Percentiles rank a stretch among this genome's conserved stretches.
phyloP scores from a whole-genome alignment of 2,797 vertebrate species.

The Garrulus glandarius region DNA sequence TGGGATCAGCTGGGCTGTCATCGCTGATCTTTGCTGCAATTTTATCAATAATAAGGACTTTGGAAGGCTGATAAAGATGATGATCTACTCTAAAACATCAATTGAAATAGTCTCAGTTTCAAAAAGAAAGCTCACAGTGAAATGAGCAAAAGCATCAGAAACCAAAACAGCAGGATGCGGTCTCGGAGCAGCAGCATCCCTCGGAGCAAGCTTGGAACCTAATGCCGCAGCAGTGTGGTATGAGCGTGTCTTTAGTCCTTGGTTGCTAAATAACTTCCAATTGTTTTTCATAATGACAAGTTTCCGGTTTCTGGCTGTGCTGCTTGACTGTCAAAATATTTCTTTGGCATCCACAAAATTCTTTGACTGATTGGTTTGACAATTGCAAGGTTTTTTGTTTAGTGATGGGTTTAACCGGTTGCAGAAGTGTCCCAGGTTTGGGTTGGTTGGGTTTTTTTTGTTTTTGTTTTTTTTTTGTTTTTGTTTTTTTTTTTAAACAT shows the following conservation, averaged over 20 bases:
- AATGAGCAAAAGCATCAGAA: conserved; percentile 66
- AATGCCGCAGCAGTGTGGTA: conserved; percentile 57
- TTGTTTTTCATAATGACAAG: conserved; percentile 35
- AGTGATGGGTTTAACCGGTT: conserved; percentile 75
- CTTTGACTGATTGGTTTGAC: conserved; percentile 72
- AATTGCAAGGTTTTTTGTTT: conserved; percentile 71
- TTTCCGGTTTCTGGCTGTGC: conserved; percentile 77
- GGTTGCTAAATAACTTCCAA: conserved; percentile 68
- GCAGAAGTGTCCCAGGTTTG: conserved; percentile 76
- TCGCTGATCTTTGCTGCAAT: not conserved
- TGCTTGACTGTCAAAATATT: conserved; percentile 76
- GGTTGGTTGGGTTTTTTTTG: not conserved
- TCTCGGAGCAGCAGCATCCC: conserved; percentile 51
- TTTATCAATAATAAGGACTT: conserved; percentile 31
- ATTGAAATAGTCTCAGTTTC: conserved; percentile 42
- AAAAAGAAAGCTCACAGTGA: conserved; percentile 67
- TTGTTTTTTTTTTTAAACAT: conserved; percentile 42
- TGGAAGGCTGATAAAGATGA: conserved; percentile 61
- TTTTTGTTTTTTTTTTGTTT: not conserved
- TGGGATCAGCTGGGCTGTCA: conserved; percentile 4
- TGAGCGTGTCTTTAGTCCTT: conserved; percentile 58
- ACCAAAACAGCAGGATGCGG: conserved; percentile 59
- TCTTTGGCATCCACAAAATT: conserved; percentile 83
- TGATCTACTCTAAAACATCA: conserved; percentile 46
- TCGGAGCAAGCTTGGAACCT: conserved; percentile 60